Base-by-base conservation (phyloP, 2,797 vertebrate genomes). In the Artibeus jamaicensis region DNA sequence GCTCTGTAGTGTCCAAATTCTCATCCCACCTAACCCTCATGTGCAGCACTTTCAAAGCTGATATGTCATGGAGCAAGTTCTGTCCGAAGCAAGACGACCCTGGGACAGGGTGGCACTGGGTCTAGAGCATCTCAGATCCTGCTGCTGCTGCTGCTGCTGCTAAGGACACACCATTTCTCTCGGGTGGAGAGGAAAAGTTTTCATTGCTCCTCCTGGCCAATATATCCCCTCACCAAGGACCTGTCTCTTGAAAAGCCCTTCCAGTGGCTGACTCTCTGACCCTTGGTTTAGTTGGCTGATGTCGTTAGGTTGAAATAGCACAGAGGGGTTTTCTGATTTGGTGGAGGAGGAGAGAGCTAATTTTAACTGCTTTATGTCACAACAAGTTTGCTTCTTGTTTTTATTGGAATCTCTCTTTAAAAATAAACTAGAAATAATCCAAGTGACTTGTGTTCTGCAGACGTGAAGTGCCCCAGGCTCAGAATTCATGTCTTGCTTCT, bases 371-470 rank as follows among this genome's bases (percentile, higher is more conserved):
- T 7, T 0, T 65, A 12, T 48, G 46, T 77, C 90, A n/a, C 44
- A 21, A 92, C 55, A 26, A 42, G 26, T 73, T 77, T 57, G 71
- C 57, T 68, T 92, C 89, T 86, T 73, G 55, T 78, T 91, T 92
- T 91, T 83, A 79, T 96, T 86, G 34, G 81, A 53, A 76, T 94
- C 57, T 78, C 70, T 59, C 50, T 70, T 93, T 81, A 86, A 95
- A 97, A 97, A 79, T 87, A 89, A 89, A 68, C 65, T 24, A 22
- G 37, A 59, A 78, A 48, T 70, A 57, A 82, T 76, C 55, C 62
- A 29, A 67, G 37, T 16, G 37, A 68, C 74, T 70, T 39, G n/a
- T 71, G 2, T 42, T 67, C 89, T 89, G 62, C 71, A 68, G 53
- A 91, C 50, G 32, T 59, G n/a, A 32, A 82, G 46, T 77, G 5